These are phyloP conservation scores for Hirundo rustica DNA, from an alignment of 2,797 vertebrate species.

Conservation along the genomic window DNA sequence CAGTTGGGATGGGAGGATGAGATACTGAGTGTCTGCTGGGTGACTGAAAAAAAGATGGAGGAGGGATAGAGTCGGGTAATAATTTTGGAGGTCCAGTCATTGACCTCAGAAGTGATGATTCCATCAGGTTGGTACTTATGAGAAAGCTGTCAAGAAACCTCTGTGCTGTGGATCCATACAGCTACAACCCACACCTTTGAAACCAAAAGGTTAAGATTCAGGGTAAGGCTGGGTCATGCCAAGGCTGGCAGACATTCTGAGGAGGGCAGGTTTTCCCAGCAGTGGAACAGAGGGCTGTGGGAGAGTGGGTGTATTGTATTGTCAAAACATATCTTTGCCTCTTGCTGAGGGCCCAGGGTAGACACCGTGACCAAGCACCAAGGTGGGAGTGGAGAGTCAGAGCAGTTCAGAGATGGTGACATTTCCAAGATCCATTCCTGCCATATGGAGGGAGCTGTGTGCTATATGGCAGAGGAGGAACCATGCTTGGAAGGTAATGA, in stretches of 20 bases:
- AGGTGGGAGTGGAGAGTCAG: not conserved
- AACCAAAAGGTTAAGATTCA: not conserved
- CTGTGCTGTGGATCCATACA: not conserved
- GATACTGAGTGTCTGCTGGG: not conserved
- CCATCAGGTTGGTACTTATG: not conserved
- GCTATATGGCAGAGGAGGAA: not conserved
- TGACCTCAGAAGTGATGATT: not conserved
- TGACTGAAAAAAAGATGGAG: not conserved
- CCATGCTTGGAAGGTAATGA: not conserved
- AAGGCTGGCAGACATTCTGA: not conserved
- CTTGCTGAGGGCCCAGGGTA: not conserved
- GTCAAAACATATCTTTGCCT: rapidly evolving
- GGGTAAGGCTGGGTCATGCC: not conserved
- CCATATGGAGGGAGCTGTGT: rapidly evolving
- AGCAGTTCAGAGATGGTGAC: not conserved
- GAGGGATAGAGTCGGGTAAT: not conserved
- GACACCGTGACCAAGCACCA: not conserved
- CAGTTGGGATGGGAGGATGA: not conserved
- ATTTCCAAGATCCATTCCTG: not conserved
- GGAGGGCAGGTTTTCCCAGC: not conserved
- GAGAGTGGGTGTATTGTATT: not conserved
- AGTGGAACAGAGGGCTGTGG: not conserved
- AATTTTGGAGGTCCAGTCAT: not conserved
- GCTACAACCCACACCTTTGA: not conserved
- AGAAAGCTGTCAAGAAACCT: not conserved